Base-by-base conservation (phyloP, 2,888 invertebrate genomes). In the Leucophenga maculata region DNA sequence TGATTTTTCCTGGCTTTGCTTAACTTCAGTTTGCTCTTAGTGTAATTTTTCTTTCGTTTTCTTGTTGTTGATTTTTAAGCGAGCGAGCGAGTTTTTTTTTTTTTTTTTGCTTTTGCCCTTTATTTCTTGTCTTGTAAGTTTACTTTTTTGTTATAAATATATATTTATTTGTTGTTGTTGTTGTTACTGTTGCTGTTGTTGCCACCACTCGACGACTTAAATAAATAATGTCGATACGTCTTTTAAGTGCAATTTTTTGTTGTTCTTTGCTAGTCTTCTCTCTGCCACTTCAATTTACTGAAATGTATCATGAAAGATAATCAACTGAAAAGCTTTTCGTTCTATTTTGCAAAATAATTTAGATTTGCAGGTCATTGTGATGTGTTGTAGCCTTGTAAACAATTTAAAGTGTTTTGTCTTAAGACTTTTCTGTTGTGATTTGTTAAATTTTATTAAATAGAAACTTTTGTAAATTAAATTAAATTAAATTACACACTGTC, bases 181-280 rank as follows among this genome's bases (percentile, higher is more conserved):
- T 13, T 54, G 16, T 54, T 55, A 20, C 13, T 57, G n/a, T 50
- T 50, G 50, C n/a, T 50, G 48, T 22, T 46, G 46, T 64, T 64
- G 46, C 44, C 44, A 20, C 44, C 44, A 46, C 62, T 64, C 16
- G 39, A 1, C 31, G 65, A 74, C 78, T 77, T 84, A 76, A 84
- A 84, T 84, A 82, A 82, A 81, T 82, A 82, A 84, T 82, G 77
- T 68, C 75, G 72, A 78, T 81, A 74, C 73, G 70, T 82, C 80
- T 82, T 80, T 62, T 68, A 66, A 57, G 67, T 20, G 18, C 4
- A 8, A 11, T 39, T 39, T 39, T 39, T 22, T 67, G 4, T 16
- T 57, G n/a, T 57, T 48, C 16, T 52, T 31, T 16, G 44, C 20
- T 64, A 18, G 46, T n/a, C 62, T 46, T 48, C 6, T 8, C 14